Base-by-base conservation (phyloP, 2,888 invertebrate species). In the Craniophora ligustri region DNA sequence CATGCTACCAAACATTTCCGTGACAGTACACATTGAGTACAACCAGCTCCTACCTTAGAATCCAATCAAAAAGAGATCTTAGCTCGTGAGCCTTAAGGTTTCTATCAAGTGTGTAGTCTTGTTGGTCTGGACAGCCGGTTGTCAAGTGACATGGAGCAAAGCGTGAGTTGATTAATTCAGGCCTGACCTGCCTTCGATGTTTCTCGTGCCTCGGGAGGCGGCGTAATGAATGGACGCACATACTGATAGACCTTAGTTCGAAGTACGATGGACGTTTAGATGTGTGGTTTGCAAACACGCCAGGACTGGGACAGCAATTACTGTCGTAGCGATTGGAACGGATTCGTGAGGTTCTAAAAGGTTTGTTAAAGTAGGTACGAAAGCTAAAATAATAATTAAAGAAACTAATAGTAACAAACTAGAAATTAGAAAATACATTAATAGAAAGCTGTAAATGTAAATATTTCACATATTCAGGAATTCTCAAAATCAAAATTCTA, bases 141-240 rank as follows among this genome's bases (percentile, higher is more conserved):
- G 81, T 83, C 82, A 84, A 69, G 72, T 74, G 75, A 77, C 76
- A 76, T 65, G 69, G 67, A 60, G 75, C 64, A 67, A 72, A 71
- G 70, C 76, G 75, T 77, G 76, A 79, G 75, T 77, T 79, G 79
- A 84, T 82, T 84, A 84, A 86, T 85, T 81, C 78, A 76, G 78
- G 58, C 72, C 75, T 79, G 79, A 81, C 78, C 79, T 79, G 72
- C 72, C 77, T 77, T 72, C 73, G 71, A 68, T 76, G 76, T 78
- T 76, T 78, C 77, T 72, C 73, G 72, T 70, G 73, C 67, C 76
- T 77, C 74, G 71, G 73, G 67, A 69, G 59, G 55, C 49, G 35
- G 38, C 46, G 35, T 64, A 67, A 67, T 68, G 63, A 68, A 71
- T 68, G 62, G 65, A 62, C 48, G 55, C 46, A 51, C 41, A 46